These are phyloP conservation scores for Pseudochaenichthys georgianus DNA, from an alignment of 2,797 vertebrate species.

Conservation along the genomic window DNA sequence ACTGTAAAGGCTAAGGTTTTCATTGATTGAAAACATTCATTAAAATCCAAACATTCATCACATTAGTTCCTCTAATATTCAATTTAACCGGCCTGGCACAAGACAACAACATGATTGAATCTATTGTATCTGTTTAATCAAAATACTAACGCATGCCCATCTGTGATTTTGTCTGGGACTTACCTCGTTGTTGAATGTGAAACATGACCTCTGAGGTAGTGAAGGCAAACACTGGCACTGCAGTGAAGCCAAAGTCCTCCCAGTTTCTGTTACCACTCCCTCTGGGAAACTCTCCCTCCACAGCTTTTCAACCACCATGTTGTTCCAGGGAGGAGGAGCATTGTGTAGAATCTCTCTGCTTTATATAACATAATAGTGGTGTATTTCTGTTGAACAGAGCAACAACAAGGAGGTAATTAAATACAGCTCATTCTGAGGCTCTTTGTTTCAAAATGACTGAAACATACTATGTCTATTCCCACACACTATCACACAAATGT, in stretches of 20 bases:
- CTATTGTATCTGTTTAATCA: not conserved
- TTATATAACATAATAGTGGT: not conserved
- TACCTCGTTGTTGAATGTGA: constrained; percentile 50
- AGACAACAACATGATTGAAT: not conserved
- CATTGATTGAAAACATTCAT: not conserved
- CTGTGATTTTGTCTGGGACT: constrained; percentile 1
- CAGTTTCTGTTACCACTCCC: constrained; percentile 52
- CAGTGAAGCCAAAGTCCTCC: constrained; percentile 60
- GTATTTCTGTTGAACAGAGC: not conserved
- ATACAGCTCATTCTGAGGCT: not conserved
- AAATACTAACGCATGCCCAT: not conserved
- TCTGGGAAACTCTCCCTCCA: constrained; percentile 15
- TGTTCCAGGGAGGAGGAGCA: constrained; percentile 50
- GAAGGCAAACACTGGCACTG: constrained; percentile 39
- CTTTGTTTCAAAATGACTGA: constrained; percentile 16
- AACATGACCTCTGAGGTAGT: constrained; percentile 43
- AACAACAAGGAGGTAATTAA: not conserved
- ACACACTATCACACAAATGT: not conserved
- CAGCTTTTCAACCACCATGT: constrained; percentile 16
- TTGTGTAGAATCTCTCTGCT: constrained; percentile 21
- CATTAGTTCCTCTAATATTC: not conserved
- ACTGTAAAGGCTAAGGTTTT: constrained; percentile 4
- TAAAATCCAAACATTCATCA: not conserved
- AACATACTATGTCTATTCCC: not conserved
- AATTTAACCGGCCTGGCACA: not conserved